phyloP scores from a whole-genome alignment of 2,888 invertebrate genomes.

The Catocala fraxini region DNA sequence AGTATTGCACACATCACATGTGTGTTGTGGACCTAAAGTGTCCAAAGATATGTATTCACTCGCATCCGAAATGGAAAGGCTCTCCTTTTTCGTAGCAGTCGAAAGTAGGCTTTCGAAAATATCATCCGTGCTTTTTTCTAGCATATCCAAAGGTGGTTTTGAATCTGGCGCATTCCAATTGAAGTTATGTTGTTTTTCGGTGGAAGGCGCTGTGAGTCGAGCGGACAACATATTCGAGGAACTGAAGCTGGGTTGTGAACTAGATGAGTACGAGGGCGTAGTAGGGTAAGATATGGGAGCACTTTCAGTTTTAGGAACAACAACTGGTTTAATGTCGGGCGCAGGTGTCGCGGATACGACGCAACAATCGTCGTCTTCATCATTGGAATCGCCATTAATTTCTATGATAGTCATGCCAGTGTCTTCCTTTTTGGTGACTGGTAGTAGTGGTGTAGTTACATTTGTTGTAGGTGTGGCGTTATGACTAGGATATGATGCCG shows the following conservation, averaged over 20 bases:
- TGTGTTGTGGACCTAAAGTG: slow-evolving; percentile 87
- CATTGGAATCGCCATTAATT: slow-evolving; percentile 83
- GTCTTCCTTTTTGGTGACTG: slow-evolving; percentile 76
- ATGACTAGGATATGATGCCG: background rate
- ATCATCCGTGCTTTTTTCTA: slow-evolving; percentile 83
- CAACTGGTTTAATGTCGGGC: slow-evolving; percentile 75
- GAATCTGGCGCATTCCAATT: slow-evolving; percentile 84
- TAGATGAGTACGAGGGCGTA: background rate
- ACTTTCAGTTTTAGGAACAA: slow-evolving; percentile 75
- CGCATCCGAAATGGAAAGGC: slow-evolving; percentile 69
- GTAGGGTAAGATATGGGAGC: slow-evolving; percentile 58
- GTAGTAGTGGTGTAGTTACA: slow-evolving; percentile 57
- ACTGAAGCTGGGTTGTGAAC: slow-evolving; percentile 59
- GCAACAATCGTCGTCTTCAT: slow-evolving; percentile 84
- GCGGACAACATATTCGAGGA: slow-evolving; percentile 54
- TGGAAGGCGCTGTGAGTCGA: slow-evolving; percentile 62
- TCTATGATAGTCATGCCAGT: slow-evolving; percentile 74
- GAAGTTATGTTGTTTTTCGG: slow-evolving; percentile 81
- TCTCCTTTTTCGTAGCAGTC: slow-evolving; percentile 75
- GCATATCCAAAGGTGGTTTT: slow-evolving; percentile 76
- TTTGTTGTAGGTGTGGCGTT: slow-evolving; percentile 29
- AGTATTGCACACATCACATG: slow-evolving; percentile 89
- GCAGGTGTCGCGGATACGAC: slow-evolving; percentile 83
- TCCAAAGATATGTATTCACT: slow-evolving; percentile 90
- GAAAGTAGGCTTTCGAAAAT: slow-evolving; percentile 82